phyloP scores from a whole-genome alignment of 2,113 vertebrate genomes.

The Bos javanicus region DNA sequence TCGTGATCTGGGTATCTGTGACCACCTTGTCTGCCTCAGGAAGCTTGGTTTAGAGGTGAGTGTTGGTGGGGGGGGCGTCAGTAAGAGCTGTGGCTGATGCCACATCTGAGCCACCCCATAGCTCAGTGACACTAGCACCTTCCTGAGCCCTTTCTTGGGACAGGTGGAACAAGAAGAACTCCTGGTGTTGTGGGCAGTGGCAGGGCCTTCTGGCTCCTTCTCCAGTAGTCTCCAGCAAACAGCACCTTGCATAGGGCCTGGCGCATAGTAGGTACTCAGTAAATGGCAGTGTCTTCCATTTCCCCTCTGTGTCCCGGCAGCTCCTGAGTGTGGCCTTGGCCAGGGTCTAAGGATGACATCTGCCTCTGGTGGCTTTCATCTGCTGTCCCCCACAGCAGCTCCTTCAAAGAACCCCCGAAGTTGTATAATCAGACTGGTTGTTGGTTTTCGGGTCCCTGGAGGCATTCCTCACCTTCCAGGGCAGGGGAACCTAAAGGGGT shows the following conservation, averaged over 20 bases:
- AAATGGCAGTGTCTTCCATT: neutral
- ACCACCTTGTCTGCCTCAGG: neutral
- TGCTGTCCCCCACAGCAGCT: neutral
- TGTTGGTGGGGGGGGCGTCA: neutral
- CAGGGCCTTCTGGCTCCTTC: neutral
- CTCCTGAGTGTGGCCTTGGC: neutral
- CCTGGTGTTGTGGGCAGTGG: neutral
- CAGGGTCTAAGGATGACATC: neutral
- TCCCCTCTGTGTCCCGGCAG: neutral
- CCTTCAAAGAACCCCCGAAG: neutral
- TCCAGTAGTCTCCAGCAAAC: neutral
- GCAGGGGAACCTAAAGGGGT: neutral
- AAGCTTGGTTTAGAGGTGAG: neutral
- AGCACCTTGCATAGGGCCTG: neutral
- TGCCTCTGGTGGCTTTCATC: neutral
- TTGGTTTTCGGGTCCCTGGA: neutral
- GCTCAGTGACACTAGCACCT: neutral
- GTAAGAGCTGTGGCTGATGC: neutral
- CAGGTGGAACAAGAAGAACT: neutral
- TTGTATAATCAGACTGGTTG: neutral
- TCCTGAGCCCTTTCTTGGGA: neutral
- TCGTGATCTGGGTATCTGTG: neutral
- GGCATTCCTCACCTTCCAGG: neutral
- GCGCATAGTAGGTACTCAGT: neutral
- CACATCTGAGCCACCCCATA: neutral